These are phyloP conservation scores for Andrena minutula DNA, from an alignment of 2,888 invertebrate genomes.

Conservation along the genomic window DNA sequence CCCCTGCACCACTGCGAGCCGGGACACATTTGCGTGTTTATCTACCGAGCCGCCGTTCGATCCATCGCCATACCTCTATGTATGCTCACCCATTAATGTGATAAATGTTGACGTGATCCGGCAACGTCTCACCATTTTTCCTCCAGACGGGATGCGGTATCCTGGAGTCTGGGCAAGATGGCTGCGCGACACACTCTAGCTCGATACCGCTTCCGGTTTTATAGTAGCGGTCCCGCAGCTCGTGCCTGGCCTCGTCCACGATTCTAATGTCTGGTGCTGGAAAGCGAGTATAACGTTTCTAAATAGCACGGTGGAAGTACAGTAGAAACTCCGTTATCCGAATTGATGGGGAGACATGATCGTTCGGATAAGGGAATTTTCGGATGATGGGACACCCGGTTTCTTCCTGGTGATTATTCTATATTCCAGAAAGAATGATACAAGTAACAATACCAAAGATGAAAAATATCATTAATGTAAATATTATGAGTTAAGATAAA, in stretches of 20 bases:
- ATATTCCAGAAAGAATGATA: no score
- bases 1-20: conserved; percentile 51
- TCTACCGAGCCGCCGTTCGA: conserved; percentile 45
- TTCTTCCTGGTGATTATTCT: no score
- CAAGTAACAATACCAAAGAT: no score
- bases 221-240: conserved; percentile 90
- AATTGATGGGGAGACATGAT: no score
- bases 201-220: conserved; percentile 91
- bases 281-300: conserved; percentile 26
- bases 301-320: no score
- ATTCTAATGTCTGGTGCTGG: conserved; percentile 90
- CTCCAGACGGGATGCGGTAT: conserved; percentile 82
- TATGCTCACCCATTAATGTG: conserved; percentile 81
- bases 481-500: no score
- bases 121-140: conserved; percentile 79
- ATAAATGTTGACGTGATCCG: conserved; percentile 81
- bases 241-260: conserved; percentile 90
- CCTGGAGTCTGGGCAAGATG: conserved; percentile 84
- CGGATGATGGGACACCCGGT: no score
- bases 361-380: no score
- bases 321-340: no score
- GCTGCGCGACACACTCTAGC: conserved; percentile 87
- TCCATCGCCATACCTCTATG: conserved; percentile 39
- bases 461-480: no score
- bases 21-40: conserved; percentile 35